Conservation (phyloP, 1,140 invertebrate genomes). For the Micrasema minimum region DNA sequence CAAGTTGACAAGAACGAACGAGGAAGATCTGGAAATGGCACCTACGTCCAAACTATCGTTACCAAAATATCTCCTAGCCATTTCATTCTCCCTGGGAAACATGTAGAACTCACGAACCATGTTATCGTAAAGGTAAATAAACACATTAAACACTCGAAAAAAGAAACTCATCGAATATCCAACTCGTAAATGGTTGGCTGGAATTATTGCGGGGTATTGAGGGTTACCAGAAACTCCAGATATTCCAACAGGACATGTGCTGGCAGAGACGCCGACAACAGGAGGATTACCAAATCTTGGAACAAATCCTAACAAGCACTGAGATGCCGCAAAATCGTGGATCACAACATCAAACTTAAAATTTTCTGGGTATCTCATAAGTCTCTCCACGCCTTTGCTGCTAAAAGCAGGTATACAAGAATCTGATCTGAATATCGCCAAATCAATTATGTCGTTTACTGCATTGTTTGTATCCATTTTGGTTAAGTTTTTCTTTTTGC, state of each 20-base stretch:
- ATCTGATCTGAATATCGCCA: conserved; percentile 46
- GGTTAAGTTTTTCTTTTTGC: conserved; percentile 8
- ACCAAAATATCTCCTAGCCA: conserved; percentile 41
- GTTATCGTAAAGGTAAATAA: conserved; percentile 51
- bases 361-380: conserved; percentile 48
- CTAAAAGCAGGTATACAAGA: conserved; percentile 42
- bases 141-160: conserved; percentile 55
- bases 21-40: conserved; percentile 42
- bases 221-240: conserved; percentile 46
- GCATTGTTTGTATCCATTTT: conserved; percentile 35
- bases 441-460: conserved; percentile 30
- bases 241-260: conserved; percentile 49
- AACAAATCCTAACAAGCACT: conserved; percentile 52
- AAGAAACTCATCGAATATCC: conserved; percentile 55
- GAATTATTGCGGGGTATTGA: conserved; percentile 42
- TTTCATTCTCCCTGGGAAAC: conserved; percentile 40
- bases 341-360: conserved; percentile 55
- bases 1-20: conserved; percentile 46
- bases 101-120: conserved; percentile 38
- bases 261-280: conserved; percentile 44
- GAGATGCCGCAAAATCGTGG: conserved; percentile 51
- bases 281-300: conserved; percentile 52
- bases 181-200: conserved; percentile 39
- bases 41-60: conserved; percentile 39
- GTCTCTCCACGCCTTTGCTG: conserved; percentile 40